Conservation (phyloP, 2,797 vertebrate genomes). For the Falco cherrug region DNA sequence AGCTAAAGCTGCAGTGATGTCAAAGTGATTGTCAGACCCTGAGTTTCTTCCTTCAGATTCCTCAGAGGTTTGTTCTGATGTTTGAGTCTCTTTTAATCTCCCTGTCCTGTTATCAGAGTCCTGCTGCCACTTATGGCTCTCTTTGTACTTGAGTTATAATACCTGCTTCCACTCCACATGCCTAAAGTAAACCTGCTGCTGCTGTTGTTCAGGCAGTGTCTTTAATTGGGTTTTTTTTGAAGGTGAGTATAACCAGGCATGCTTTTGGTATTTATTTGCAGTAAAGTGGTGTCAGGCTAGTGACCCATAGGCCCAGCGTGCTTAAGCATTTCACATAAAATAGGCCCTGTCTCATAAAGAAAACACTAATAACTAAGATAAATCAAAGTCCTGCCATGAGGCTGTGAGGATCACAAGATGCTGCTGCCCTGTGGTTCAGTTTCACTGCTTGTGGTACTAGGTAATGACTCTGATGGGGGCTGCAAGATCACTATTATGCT, state of each 20-base stretch:
- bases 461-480: neutral
- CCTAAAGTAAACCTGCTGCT: neutral
- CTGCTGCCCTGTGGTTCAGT: neutral
- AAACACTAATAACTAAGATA: neutral
- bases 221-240: neutral
- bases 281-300: neutral
- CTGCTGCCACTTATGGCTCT: neutral
- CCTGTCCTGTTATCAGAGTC: neutral
- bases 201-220: neutral
- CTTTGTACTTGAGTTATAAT: neutral
- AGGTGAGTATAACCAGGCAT: neutral
- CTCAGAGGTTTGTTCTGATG: neutral
- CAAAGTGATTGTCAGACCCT: neutral
- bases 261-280: neutral
- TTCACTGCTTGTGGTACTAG: neutral
- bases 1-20: neutral
- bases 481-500: neutral
- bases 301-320: fast-evolving
- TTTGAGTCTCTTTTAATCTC: slow-evolving; percentile 8
- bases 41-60: neutral
- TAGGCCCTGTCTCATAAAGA: neutral
- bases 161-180: neutral
- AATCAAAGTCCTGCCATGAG: neutral
- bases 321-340: neutral
- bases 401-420: neutral